Base-by-base conservation (phyloP, 2,888 invertebrate species). In the Thalpophila matura region DNA sequence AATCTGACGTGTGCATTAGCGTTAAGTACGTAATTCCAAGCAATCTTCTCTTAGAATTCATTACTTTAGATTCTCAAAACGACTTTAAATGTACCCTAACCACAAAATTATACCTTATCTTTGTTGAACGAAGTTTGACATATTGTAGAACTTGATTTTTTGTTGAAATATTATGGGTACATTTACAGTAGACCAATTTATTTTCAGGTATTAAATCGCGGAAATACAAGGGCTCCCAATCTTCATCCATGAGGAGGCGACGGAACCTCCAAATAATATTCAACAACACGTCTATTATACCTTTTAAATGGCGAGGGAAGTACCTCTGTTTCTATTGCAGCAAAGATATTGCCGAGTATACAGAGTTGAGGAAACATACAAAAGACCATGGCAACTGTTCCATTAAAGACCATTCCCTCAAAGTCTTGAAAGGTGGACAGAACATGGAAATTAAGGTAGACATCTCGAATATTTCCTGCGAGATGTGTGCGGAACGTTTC, bases 381-480 rank as follows among this genome's bases (percentile, higher is more conserved):
- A 90, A 89, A 62, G 86, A 87, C 0, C 94, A 95, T 62, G 94
- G 94, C 0, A 74, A 86, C 2, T 94, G 93, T 16, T 92, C 93
- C 0, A 91, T 86, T 0, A 81, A 83, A 18, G 94, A 94, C 43
- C 92, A 94, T 81, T 93, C 93, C 0, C 64, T 95, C 0, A 94
- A 93, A 81, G 89, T 93, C 0, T 64, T 94, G 0, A 93, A 93
- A 79, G 94, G 94, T 0, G 93, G 94, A 2, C 90, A 91, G 27
- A 94, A 93, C 60, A 93, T 94, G 93, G 94, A 94, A 71, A 93
- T 94, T 1, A 94, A 94, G 87, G 86, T 95, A 3, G 94, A 95
- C 29, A 84, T 94, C 1, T 94, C 94, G 0, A 84, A 90, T 24
- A 83, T 94, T 1, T 70, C 64, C n/a, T 95, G 94, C 35, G 86